phyloP scores from a whole-genome alignment of 2,888 invertebrate genomes.

The Octonoba sinensis region DNA sequence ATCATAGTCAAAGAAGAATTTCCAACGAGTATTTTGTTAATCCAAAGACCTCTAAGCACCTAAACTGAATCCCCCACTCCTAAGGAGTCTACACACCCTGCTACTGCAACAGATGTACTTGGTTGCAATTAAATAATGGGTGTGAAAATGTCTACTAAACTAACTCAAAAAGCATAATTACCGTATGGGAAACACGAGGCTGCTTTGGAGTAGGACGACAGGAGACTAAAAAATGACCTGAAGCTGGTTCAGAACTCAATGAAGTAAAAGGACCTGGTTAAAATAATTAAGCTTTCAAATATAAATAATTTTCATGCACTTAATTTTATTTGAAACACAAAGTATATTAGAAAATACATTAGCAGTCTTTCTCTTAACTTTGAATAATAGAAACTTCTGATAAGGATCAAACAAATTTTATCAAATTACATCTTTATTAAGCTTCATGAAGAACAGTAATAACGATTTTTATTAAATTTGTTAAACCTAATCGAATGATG shows the following conservation, averaged over 20 bases:
- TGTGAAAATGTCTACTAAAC: not conserved
- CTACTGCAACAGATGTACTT: not conserved
- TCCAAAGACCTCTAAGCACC: no score
- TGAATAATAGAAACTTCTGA: not conserved
- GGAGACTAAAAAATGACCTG: conserved; percentile 80
- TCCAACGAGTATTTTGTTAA: no score
- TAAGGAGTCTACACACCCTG: not conserved
- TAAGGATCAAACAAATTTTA: not conserved
- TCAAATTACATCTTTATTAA: no score
- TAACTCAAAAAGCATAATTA: conserved; percentile 58
- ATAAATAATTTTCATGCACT: not conserved
- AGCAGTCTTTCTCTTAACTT: not conserved
- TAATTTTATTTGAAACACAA: no score
- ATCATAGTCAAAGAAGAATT: no score
- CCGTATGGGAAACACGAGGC: conserved; percentile 72
- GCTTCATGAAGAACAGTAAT: no score
- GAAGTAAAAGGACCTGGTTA: conserved; percentile 81
- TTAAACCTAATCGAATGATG: no score
- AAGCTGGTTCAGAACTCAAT: conserved; percentile 78
- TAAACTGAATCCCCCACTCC: no score
- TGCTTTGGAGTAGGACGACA: conserved; percentile 77
- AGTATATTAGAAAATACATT: no score
- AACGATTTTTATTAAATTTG: no score
- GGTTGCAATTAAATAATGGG: not conserved
- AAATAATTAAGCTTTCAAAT: not conserved